Percentiles rank a stretch among this genome's conserved stretches.
Evolutionary conservation across 2,113 vertebrate species (phyloP).

Genomic region (Apaloderma vittatum): DNA sequence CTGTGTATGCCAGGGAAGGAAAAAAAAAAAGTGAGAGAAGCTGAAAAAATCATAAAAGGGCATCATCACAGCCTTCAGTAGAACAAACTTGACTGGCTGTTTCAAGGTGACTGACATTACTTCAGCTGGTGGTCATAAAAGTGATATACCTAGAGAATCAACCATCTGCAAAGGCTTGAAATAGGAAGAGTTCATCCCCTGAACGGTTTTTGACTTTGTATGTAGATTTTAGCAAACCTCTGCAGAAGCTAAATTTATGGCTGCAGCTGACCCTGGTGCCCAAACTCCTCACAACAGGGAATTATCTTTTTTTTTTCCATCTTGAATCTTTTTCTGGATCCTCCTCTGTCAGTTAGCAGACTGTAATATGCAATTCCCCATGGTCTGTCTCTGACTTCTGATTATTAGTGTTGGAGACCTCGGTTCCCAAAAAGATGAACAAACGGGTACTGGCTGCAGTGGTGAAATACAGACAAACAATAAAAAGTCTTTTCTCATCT

Average conservation of each 20-base stretch:
- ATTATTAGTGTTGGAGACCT: neutral
- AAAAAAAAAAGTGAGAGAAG: neutral
- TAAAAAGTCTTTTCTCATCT: neutral
- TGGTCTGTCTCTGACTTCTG: neutral
- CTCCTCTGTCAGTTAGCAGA: neutral
- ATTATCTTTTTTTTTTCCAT: neutral
- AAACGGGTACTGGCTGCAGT: neutral
- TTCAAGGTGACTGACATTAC: constrained; percentile 56
- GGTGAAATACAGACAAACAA: neutral
- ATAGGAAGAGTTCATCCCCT: neutral
- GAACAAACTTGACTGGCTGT: neutral
- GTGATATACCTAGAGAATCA: constrained; percentile 20
- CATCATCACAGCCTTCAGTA: neutral
- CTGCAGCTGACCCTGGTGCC: neutral
- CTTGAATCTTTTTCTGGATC: neutral
- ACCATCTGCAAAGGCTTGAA: neutral
- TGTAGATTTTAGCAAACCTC: neutral
- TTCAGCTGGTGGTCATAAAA: constrained; percentile 44
- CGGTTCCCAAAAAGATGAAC: neutral
- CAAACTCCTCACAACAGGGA: neutral
- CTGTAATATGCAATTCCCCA: neutral
- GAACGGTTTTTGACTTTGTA: neutral
- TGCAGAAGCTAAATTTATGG: neutral
- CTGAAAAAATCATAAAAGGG: neutral
- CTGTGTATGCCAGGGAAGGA: neutral